Evolutionary conservation across 2,888 invertebrate genomes (phyloP).

Genomic region (Euspilapteryx auroguttella): DNA sequence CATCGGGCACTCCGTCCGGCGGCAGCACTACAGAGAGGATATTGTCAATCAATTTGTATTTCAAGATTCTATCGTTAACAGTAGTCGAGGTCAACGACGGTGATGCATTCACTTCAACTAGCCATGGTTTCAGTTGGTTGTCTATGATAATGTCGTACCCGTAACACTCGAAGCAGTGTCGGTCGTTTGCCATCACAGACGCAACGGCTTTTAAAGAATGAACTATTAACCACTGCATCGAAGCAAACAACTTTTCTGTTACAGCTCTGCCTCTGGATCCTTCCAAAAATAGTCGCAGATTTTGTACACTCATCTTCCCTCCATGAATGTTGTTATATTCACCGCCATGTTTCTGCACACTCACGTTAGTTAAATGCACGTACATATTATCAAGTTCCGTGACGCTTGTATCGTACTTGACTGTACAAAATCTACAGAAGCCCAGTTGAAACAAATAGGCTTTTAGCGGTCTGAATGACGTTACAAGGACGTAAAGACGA

Average conservation of each 20-base stretch:
- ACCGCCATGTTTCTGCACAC: constrained; percentile 96
- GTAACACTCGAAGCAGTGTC: constrained; percentile 92
- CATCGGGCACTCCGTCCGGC: constrained; percentile 85
- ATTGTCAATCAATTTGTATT: constrained; percentile 92
- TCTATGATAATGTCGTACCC: constrained; percentile 97
- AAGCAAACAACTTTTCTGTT: constrained; percentile 85
- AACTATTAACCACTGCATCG: constrained; percentile 87
- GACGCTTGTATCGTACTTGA: constrained; percentile 89
- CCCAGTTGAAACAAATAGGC: constrained; percentile 91
- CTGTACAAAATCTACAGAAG: constrained; percentile 95
- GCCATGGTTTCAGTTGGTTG: constrained; percentile 90
- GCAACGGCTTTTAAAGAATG: constrained; percentile 92
- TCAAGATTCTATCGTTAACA: constrained; percentile 89
- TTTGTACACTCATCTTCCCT: constrained; percentile 92
- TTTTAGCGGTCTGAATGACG: constrained; percentile 90
- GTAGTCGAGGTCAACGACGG: constrained; percentile 94
- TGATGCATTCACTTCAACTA: constrained; percentile 94
- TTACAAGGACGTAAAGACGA: constrained; percentile 88
- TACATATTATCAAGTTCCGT: constrained; percentile 91
- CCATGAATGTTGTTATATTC: constrained; percentile 94
- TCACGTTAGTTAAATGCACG: constrained; percentile 94
- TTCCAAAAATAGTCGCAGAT: constrained; percentile 86
- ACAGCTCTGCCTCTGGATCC: constrained; percentile 87
- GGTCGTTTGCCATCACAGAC: constrained; percentile 90
- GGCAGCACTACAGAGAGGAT: constrained; percentile 89